Base-by-base conservation (phyloP, 2,113 vertebrate genomes). In the Xiphophorus couchianus region DNA sequence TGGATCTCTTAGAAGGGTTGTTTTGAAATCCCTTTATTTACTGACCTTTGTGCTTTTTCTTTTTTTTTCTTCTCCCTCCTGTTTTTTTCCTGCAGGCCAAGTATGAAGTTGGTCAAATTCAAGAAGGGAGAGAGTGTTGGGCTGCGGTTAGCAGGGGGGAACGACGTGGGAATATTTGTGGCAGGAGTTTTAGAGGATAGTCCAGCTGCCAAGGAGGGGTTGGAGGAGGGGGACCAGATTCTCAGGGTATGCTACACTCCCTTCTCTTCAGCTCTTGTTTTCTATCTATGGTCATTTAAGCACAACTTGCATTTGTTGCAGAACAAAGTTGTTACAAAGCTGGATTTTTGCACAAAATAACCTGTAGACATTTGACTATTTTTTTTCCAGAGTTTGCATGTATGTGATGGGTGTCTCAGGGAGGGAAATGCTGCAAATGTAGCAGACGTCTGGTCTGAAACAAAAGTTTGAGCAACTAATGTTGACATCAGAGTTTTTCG, bases 101-200 rank as follows among this genome's bases (percentile, higher is more conserved):
- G 97, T 93, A 99, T 99, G 97, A 99, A 99, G 91, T 94, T 99
- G 90, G 97, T 99, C 42, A 99, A 99, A 93, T 99, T 99, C 92
- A 96, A 95, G 92, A 99, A 99, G 93, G 98, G 97, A 84, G 98
- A 99, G 62, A 99, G 98, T 13, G 98, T 99, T 73, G 98, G 98
- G 33, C 93, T 99, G 83, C 95, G 98, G 31, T 94, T 99, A 82
- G 98, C 98, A n/a, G 98, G 98, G 84, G 98, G 98, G 54, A 99
- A 99, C 68, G 97, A 99, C 48, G 98, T 99, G 73, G 98, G 98
- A 51, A 99, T 99, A 85, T 99, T 99, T 93, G 98, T 99, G 76
- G 98, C 98, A 48, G 98, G 98, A 69, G 98, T 99, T 89, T 91
- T 98, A 76, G 98, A 99, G 88, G 98, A 99, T 83, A 99, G 98